A percentile compares a stretch with the other conserved stretches of the same genome.
Evolutionary conservation across 2,797 vertebrate species (phyloP).

Genomic region (Arrhamphus sclerolepis): DNA sequence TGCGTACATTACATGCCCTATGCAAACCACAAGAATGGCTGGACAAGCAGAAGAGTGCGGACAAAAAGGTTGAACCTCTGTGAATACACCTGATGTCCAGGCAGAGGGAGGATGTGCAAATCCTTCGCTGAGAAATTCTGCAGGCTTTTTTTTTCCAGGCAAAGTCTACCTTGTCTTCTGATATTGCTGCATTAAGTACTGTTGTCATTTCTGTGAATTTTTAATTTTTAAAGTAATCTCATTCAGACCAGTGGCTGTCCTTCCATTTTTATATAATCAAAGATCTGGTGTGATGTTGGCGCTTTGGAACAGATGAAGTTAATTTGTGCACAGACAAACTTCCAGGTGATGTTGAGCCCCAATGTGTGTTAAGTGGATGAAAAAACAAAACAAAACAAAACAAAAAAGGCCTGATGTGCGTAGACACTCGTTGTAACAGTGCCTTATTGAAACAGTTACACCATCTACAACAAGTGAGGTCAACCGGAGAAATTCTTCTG

Average conservation of each 20-base stretch:
- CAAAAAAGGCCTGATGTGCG: conserved; percentile 60
- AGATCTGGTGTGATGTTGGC: conserved; percentile 30
- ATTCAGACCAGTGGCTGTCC: conserved; percentile 52
- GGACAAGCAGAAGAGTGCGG: conserved; percentile 40
- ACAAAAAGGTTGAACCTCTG: conserved; percentile 18
- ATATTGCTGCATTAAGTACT: conserved; percentile 70
- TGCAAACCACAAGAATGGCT: conserved; percentile 73
- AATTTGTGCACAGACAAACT: conserved; percentile 19
- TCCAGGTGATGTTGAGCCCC: conserved; percentile 31
- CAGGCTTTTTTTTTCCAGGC: conserved; percentile 56
- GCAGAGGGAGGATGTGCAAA: conserved; percentile 36
- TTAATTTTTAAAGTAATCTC: conserved; percentile 33
- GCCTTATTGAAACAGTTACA: conserved; percentile 80
- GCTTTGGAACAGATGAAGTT: conserved; percentile 19
- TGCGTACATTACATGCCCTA: conserved; percentile 76
- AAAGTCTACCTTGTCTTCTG: conserved; percentile 64
- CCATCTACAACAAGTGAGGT: conserved; percentile 62
- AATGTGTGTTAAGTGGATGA: conserved; percentile 14
- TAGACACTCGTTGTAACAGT: conserved; percentile 79
- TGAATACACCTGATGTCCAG: conserved; percentile 43
- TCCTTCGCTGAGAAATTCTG: conserved; percentile 40
- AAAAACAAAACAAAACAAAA: conserved; percentile 5
- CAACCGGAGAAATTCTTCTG: conserved; percentile 37
- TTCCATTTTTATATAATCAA: conserved; percentile 67
- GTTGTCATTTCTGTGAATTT: conserved; percentile 41